Evolutionary conservation across 23 tunicate species (phyloP).

Genomic region (Trididemnum nubilum): DNA sequence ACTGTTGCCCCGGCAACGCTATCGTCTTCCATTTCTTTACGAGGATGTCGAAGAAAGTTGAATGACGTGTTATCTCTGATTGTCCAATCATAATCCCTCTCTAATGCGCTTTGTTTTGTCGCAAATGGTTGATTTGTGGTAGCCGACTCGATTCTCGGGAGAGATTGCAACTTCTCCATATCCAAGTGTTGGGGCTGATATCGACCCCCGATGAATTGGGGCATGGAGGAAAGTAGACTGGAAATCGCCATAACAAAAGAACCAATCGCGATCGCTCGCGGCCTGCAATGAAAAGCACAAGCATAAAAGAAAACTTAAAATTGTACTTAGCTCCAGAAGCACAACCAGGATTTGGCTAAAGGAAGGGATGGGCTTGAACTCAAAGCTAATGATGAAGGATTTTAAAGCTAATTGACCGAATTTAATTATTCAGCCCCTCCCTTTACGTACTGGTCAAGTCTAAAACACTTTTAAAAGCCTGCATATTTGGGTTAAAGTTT

Average conservation of each 20-base stretch:
- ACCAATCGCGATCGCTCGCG: constrained; percentile 87
- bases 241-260: constrained; percentile 76
- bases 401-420: too few species aligned
- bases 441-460: too few species aligned
- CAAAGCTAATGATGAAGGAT: too few species aligned
- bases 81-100: not conserved
- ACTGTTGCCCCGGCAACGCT: not conserved
- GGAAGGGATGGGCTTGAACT: too few species aligned
- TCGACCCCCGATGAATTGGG: constrained; percentile 76
- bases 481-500: too few species aligned
- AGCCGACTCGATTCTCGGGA: not conserved
- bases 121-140: not conserved
- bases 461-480: too few species aligned
- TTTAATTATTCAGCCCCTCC: too few species aligned
- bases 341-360: too few species aligned
- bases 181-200: constrained; percentile 29
- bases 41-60: not conserved
- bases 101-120: not conserved
- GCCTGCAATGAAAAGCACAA: constrained; percentile 49
- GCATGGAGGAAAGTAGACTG: constrained; percentile 71
- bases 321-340: too few species aligned
- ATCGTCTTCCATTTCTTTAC: not conserved
- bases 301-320: too few species aligned
- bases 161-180: not conserved
- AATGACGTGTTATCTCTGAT: not conserved